Conservation (phyloP, 1,140 invertebrate species). For the Ceratoteleas bidentatus region DNA sequence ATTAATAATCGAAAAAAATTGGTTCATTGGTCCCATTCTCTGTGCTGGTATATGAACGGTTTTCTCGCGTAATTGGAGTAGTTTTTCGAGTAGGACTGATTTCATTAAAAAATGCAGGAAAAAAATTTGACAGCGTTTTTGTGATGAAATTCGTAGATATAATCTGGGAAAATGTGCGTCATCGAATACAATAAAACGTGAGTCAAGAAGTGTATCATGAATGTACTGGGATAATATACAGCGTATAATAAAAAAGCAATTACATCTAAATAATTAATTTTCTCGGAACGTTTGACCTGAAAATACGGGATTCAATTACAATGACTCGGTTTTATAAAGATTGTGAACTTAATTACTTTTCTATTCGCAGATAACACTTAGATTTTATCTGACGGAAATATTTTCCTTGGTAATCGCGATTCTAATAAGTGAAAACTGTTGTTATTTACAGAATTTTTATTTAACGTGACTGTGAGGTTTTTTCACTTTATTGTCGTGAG, state of each 20-base stretch:
- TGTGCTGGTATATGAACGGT: conserved; percentile 1
- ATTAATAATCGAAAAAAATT: conserved; percentile 11
- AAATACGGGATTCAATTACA: conserved; percentile 22
- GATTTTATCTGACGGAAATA: conserved; percentile 25
- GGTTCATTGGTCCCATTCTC: not conserved
- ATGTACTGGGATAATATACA: not conserved
- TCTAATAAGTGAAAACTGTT: conserved; percentile 1
- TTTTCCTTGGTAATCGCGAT: conserved; percentile 1
- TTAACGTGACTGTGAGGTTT: not conserved
- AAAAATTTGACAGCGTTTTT: too few species aligned
- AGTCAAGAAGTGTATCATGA: not conserved
- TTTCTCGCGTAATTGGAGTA: not conserved
- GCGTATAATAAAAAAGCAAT: conserved; percentile 16
- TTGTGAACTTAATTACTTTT: conserved; percentile 29
- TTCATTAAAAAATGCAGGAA: not conserved
- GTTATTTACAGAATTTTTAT: conserved; percentile 4
- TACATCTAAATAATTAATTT: conserved; percentile 16
- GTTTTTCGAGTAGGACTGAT: not conserved
- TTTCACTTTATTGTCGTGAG: conserved; percentile 1
- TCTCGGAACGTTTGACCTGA: conserved; percentile 18
- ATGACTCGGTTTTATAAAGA: conserved; percentile 15
- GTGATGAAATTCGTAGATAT: not conserved
- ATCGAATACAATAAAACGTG: not conserved
- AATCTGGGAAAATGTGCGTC: conserved; percentile 10
- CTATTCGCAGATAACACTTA: conserved; percentile 21